These are phyloP conservation scores for Hypselothyrea guttata DNA, from an alignment of 2,888 invertebrate genomes.

Conservation along the genomic window DNA sequence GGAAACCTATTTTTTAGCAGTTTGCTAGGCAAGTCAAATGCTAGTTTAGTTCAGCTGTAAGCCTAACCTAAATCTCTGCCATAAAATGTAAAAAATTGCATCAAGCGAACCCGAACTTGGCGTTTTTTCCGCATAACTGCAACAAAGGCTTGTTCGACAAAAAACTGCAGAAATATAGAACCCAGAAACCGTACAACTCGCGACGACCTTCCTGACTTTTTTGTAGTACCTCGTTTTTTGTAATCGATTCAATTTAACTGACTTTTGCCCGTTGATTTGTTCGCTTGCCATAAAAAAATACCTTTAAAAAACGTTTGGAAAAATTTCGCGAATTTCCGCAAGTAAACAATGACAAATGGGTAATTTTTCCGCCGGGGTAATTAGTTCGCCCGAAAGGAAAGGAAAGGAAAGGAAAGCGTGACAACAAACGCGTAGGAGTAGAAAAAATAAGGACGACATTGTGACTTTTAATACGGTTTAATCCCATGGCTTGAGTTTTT, in stretches of 20 bases:
- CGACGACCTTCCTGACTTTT: slow-evolving; percentile 28
- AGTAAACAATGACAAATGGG: slow-evolving; percentile 54
- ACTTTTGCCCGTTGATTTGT: slow-evolving; percentile 43
- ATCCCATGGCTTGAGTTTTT: slow-evolving; percentile 77
- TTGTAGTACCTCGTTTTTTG: slow-evolving; percentile 49
- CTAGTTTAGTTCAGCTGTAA: too few species aligned
- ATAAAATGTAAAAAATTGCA: slow-evolving; percentile 27
- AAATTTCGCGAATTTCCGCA: slow-evolving; percentile 68
- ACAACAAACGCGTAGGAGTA: slow-evolving; percentile 33
- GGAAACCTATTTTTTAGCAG: too few species aligned
- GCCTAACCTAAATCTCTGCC: too few species aligned
- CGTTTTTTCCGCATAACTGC: slow-evolving; percentile 42
- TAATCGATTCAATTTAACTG: slow-evolving; percentile 76
- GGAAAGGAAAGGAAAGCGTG: slow-evolving; percentile 52
- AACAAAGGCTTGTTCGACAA: slow-evolving; percentile 66
- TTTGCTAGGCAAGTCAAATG: too few species aligned
- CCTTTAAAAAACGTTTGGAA: slow-evolving; percentile 21
- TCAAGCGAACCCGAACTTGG: slow-evolving; percentile 9
- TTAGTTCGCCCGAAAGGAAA: slow-evolving; percentile 70
- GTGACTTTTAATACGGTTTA: slow-evolving; percentile 76
- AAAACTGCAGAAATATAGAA: slow-evolving; percentile 63
- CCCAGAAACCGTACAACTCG: slow-evolving; percentile 17
- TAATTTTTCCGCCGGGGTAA: slow-evolving; percentile 63
- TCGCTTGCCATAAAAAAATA: slow-evolving; percentile 44
- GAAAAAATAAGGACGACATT: slow-evolving; percentile 24